phyloP scores from a whole-genome alignment of 2,113 vertebrate genomes.

The Tragelaphus strepsiceros region DNA sequence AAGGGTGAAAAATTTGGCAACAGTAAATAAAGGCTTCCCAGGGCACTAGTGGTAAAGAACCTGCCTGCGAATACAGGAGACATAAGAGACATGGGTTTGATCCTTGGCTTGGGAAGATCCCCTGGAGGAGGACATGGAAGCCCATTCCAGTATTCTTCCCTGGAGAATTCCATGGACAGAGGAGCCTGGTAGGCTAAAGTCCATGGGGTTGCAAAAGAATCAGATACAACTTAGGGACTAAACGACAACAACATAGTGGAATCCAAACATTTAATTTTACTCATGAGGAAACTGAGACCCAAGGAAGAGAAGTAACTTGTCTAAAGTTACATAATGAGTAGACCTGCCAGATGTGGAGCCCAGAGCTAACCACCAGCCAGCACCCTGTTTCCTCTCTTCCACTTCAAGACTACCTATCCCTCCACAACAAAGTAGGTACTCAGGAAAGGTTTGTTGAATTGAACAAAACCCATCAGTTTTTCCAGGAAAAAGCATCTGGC shows the following conservation, averaged over 20 bases:
- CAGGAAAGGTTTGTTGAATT: neutral
- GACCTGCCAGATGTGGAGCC: neutral
- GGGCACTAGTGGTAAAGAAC: neutral
- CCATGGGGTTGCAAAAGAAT: neutral
- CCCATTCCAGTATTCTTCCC: neutral
- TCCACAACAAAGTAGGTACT: neutral
- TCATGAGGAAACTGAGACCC: slow-evolving; percentile 9
- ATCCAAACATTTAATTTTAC: neutral
- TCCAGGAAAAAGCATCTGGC: neutral
- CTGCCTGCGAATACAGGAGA: neutral
- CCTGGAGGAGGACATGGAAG: neutral
- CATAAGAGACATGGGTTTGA: neutral
- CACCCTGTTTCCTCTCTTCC: neutral
- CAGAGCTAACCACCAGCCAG: neutral
- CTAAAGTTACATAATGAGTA: neutral
- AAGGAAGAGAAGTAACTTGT: neutral
- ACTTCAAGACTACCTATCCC: neutral
- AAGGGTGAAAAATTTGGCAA: neutral
- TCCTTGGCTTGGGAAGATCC: neutral
- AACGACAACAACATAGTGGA: neutral
- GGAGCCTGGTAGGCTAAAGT: neutral
- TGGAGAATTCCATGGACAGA: neutral
- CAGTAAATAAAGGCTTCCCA: neutral
- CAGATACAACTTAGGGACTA: neutral
- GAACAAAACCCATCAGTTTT: neutral